Conservation (phyloP, 2,888 invertebrate genomes). For the Dicyrtoma fusca region DNA sequence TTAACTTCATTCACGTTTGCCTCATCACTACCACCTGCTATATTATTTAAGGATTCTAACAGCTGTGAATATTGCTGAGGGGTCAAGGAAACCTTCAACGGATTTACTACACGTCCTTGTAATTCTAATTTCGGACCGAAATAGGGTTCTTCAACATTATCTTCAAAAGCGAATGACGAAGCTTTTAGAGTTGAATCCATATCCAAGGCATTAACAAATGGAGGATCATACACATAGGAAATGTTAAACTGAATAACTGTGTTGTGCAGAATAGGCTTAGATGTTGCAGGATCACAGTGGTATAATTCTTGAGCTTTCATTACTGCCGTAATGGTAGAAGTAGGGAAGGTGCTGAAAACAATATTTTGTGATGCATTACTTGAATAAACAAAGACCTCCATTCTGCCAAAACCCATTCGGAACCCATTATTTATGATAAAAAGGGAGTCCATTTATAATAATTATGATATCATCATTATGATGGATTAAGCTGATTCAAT, state of each 20-base stretch:
- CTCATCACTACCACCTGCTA: constrained; percentile 50
- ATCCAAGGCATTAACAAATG: constrained; percentile 57
- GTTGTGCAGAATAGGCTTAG: constrained; percentile 87
- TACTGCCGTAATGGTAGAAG: constrained; percentile 60
- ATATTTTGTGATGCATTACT: no score
- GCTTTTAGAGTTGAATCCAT: constrained; percentile 58
- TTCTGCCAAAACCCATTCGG: no score
- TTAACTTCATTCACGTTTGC: constrained; percentile 41
- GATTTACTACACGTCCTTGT: constrained; percentile 77
- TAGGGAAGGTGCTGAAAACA: constrained; percentile 53
- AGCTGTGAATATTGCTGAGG: constrained; percentile 89
- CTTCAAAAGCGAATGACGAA: constrained; percentile 57
- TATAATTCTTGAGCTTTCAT: constrained; percentile 72
- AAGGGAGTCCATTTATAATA: no score
- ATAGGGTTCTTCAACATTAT: constrained; percentile 55
- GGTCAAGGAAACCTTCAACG: constrained; percentile 81
- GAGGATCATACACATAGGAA: constrained; percentile 61
- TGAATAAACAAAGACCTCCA: no score
- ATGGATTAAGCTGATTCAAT: no score
- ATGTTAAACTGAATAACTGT: constrained; percentile 77
- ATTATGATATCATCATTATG: no score
- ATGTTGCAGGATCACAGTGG: constrained; percentile 69
- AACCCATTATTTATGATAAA: no score
- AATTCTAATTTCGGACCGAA: constrained; percentile 61
- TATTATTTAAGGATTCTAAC: constrained; percentile 68